Evolutionary conservation across 1,140 invertebrate genomes (phyloP), one percentile per base, ranked within the genome.

Genomic region (Trachymyrmex septentrionalis): DNA sequence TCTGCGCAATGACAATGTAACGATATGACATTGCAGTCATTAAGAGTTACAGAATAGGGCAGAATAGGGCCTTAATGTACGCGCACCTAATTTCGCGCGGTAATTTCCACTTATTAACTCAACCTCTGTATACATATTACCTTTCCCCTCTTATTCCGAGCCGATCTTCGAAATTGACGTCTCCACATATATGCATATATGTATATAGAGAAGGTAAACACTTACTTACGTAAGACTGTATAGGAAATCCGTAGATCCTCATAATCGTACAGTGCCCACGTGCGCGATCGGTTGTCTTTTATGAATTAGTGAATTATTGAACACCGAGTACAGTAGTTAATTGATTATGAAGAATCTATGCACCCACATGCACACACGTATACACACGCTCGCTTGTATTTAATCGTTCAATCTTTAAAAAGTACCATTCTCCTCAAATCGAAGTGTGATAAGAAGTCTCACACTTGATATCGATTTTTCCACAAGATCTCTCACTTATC

Each of bases 81-180:
- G 30, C 30, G 30, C 6, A 34, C 59, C 64, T n/a, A n/a, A n/a
- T n/a, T n/a, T n/a, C n/a, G n/a, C n/a, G 81, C 16, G 24, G 0
- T 19, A 21, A 14, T 16, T 67, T n/a, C 50, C 59, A 21, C 57
- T 66, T 38, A 76, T 85, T 66, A 24, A 38, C n/a, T 66, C 48
- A 48, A 57, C 3, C 21, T 44, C 10, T 44, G 38, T 14, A 30
- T 64, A n/a, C n/a, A n/a, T n/a, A 16, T 66, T 34, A 34, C 3
- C 7, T 24, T 50, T 75, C n/a, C 38, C 3, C 30, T 69, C 50
- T 16, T 10, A 19, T 7, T 12, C 19, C 38, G 19, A 14, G 5
- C 4, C 24, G 67, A 19, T 16, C 71, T 59, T 84, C 24, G 6
- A 82, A 72, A 59, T 9, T 30, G 55, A 75, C 38, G 69, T 73